Evolutionary conservation across 2,888 invertebrate genomes (phyloP).

Genomic region (Rhagonycha lutea): DNA sequence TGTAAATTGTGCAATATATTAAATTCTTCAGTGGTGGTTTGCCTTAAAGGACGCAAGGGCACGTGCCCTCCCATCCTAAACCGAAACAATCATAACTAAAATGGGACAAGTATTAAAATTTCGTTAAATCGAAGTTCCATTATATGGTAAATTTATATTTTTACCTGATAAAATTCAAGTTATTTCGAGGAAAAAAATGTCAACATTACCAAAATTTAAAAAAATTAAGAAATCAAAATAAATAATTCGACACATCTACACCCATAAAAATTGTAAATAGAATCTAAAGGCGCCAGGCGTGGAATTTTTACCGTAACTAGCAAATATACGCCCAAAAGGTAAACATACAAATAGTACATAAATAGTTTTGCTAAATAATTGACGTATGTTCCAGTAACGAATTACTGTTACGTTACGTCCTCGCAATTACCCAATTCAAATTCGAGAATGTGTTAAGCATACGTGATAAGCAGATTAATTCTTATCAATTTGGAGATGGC

Average conservation of each 20-base stretch:
- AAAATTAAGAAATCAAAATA: not conserved
- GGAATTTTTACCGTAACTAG: not conserved
- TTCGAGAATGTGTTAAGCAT: conserved; percentile 24
- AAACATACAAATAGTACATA: not conserved
- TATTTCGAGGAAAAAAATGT: too few species aligned
- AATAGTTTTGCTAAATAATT: not conserved
- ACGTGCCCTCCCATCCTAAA: too few species aligned
- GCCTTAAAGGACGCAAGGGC: too few species aligned
- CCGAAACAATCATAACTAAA: too few species aligned
- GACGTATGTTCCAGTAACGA: not conserved
- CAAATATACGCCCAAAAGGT: not conserved
- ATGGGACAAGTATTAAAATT: too few species aligned
- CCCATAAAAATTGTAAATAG: not conserved
- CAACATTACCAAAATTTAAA: too few species aligned
- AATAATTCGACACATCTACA: not conserved
- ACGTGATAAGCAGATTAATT: conserved; percentile 28
- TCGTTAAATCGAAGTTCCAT: too few species aligned
- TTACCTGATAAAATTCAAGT: too few species aligned
- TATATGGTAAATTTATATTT: too few species aligned
- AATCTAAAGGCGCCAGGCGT: not conserved
- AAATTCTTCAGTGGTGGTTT: too few species aligned
- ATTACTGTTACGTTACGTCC: not conserved
- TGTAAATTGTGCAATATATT: too few species aligned
- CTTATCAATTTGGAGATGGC: conserved; percentile 33
- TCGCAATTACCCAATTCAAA: conserved; percentile 4